Conservation (phyloP, 2,113 vertebrate species). For the Rhabdornis inornatus region DNA sequence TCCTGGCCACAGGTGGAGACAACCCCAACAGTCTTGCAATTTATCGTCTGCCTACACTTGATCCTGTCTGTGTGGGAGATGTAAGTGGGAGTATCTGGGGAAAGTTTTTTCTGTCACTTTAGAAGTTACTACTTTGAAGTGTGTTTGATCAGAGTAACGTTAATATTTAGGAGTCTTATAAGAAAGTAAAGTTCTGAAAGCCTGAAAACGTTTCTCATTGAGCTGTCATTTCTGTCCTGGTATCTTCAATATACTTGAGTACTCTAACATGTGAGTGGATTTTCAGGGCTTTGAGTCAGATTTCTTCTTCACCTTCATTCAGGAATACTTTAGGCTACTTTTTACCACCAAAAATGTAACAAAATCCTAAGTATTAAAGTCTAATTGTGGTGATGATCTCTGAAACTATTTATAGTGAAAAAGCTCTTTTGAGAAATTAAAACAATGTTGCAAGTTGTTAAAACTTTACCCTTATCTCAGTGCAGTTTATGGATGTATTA, state of each 20-base stretch:
- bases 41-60: conserved; percentile 93
- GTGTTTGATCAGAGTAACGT: background rate
- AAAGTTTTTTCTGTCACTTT: background rate
- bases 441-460: background rate
- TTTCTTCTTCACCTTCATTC: background rate
- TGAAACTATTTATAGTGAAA: background rate
- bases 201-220: background rate
- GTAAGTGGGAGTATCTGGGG: conserved; percentile 78
- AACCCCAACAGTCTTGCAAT: conserved; percentile 98
- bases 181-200: background rate
- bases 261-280: background rate
- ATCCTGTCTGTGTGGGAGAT: conserved; percentile 97
- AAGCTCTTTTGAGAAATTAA: background rate
- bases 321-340: background rate
- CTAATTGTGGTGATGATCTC: background rate
- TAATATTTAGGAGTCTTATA: background rate
- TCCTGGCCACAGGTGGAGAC: conserved; percentile 95
- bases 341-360: background rate
- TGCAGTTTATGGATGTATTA: background rate
- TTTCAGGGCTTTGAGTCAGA: background rate
- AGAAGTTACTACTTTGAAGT: background rate
- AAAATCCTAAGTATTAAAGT: background rate
- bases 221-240: background rate
- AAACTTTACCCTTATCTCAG: background rate
- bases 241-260: background rate